Evolutionary conservation across 2,888 invertebrate genomes (phyloP), one percentile per base, ranked within the genome.

Genomic region (Epiblema foenella): DNA sequence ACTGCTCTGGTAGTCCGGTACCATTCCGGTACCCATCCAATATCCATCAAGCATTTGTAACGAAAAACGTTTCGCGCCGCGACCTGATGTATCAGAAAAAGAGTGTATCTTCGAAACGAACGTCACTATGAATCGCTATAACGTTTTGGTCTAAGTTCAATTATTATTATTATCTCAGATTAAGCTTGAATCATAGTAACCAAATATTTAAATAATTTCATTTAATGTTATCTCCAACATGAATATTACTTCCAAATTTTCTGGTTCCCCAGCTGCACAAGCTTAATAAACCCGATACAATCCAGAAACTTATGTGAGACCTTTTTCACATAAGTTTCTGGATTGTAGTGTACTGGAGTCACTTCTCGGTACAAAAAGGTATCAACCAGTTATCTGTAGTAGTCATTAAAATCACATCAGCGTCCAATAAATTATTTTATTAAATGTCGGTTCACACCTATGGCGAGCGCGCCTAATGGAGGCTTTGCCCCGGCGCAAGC

Each of bases 371-470:
- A 60, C 33, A 69, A 69, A 69, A 57, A 54, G 15, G 7, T 12
- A 20, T 20, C n/a, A 17, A 18, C 42, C 52, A 42, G 68, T 59
- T 65, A 39, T 54, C 76, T 74, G 77, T 80, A 75, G 76, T 68
- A 77, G 83, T 84, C 90, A 93, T 93, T 91, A 93, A 91, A 93
- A 91, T 87, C 85, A 76, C 92, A 92, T 92, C 87, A 92, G 85
- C 77, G 77, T 76, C 81, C 81, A 83, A 88, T 89, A 87, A 88
- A 90, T 89, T 89, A 89, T 90, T 91, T 88, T 88, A 90, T 89
- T 90, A 90, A 90, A 92, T 89, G 89, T 88, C 88, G 86, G 90
- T 91, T 90, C 89, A 89, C 91, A 92, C 90, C 90, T 91, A 85
- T 87, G 85, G 80, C 84, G 78, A 83, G 83, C 84, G 85, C 85